These are phyloP conservation scores for Cephus runcator DNA, from an alignment of 2,888 invertebrate species.

Conservation along the genomic window DNA sequence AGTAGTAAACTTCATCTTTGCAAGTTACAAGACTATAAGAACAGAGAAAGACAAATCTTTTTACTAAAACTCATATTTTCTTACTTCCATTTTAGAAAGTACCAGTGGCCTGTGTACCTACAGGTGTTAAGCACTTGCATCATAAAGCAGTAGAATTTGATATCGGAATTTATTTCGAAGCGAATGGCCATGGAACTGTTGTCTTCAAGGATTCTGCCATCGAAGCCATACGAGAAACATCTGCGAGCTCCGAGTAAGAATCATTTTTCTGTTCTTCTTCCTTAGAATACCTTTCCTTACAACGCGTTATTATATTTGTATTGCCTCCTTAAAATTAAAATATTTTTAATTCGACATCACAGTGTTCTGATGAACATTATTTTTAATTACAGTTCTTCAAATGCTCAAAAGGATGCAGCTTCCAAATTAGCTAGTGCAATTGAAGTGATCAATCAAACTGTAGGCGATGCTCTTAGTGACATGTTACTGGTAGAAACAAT, in stretches of 20 bases:
- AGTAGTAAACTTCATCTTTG: constrained; percentile 30
- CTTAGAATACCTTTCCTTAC: not conserved
- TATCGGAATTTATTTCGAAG: constrained; percentile 98
- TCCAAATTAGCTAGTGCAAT: constrained; percentile 76
- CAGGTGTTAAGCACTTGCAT: constrained; percentile 97
- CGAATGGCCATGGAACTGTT: constrained; percentile 98
- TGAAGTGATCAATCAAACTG: constrained; percentile 91
- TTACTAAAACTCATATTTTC: not conserved
- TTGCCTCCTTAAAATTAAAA: constrained; percentile 32
- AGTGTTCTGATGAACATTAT: not conserved
- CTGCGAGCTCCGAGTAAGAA: constrained; percentile 63
- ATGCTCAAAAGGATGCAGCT: constrained; percentile 68
- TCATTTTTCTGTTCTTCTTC: constrained; percentile 9
- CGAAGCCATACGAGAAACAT: constrained; percentile 67
- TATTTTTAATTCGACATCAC: not conserved
- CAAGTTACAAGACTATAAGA: not conserved
- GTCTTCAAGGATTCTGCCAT: constrained; percentile 81
- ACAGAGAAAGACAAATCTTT: not conserved
- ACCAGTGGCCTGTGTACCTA: constrained; percentile 90
- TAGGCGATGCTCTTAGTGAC: constrained; percentile 98
- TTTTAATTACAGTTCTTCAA: constrained; percentile 25
- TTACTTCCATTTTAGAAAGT: constrained; percentile 75
- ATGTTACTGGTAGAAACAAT: constrained; percentile 93
- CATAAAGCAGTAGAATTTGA: constrained; percentile 91
- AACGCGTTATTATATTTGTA: constrained; percentile 12